Base-by-base conservation (phyloP, 2,797 vertebrate genomes). In the Chromis chromis region DNA sequence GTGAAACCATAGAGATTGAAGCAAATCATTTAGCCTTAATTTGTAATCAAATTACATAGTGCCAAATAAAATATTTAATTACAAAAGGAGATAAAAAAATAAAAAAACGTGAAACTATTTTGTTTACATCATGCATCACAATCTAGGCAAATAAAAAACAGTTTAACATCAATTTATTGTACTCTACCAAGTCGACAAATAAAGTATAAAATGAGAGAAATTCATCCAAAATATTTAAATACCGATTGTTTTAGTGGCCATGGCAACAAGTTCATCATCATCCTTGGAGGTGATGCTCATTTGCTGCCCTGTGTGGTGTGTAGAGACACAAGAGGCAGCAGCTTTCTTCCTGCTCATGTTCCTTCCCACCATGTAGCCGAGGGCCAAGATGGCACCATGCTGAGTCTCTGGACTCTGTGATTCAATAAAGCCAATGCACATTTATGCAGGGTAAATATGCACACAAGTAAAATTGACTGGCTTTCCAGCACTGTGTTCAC, bases 351-450 rank as follows among this genome's bases (percentile, higher is more conserved):
- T 97, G 88, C 95, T 96, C 94, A 97, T 94, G 75, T 97, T 97
- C 72, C 97, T 94, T 90, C 97, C 97, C 61, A 99, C 93, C 88
- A 98, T 96, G 93, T 97, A 99, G 82, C 98, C 98, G 57, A 99
- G 92, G 74, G 98, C 98, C 93, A 99, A 84, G 84, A 99, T 94
- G 78, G 97, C 96, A 10, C 97, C 98, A 40, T 99, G 98, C 70
- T 99, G 98, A 72, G 96, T 95, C 90, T 99, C 98, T 2, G 94
- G 97, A 86, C 95, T 98, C 98, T 99, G 89, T 24, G 83, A 65
- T 75, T 48, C 4, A 86, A 87, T 36, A 78, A 71, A 71, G 36
- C 9, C 3, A 75, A 68, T 6, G 56, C 54, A 66, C 1, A 75
- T 36, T 59, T 7, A 48, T 16, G 3, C 4, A 55, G 21, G 0